Percentiles rank a stretch among this genome's conserved stretches.
These are phyloP conservation scores for Rambutsinella grinnellia DNA, from an alignment of 2,888 invertebrate species.

Conservation along the genomic window DNA sequence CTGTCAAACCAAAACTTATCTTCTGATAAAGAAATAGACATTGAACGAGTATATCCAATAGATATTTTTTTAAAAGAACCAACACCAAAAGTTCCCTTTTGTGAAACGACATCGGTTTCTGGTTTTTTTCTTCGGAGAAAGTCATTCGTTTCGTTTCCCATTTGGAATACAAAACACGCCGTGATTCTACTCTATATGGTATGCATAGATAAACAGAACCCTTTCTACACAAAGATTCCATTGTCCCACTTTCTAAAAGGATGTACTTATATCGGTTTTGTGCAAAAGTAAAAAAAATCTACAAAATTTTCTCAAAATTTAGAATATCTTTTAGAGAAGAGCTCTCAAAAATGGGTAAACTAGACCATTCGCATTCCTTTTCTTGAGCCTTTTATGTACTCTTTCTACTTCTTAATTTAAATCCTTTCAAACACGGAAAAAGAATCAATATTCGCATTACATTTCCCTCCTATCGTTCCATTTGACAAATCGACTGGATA, in stretches of 20 bases:
- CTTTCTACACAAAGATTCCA: no score
- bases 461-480: neutral
- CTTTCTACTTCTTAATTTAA: no score
- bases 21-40: constrained; percentile 5
- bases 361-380: constrained; percentile 43
- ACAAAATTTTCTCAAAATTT: no score
- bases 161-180: constrained; percentile 31
- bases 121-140: neutral
- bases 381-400: neutral
- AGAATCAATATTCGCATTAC: neutral
- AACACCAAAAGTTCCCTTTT: neutral
- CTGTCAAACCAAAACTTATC: neutral
- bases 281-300: neutral
- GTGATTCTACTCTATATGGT: neutral
- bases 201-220: constrained; percentile 37
- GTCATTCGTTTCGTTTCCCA: constrained; percentile 35
- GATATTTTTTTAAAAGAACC: neutral
- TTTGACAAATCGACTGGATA: neutral
- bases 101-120: neutral
- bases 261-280: neutral
- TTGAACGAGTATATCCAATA: neutral
- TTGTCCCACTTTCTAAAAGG: no score
- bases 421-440: neutral
- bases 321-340: no score
- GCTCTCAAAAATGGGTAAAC: constrained; percentile 29